Conservation (phyloP, 2,888 invertebrate genomes). For the Leptopilina drosophilae region DNA sequence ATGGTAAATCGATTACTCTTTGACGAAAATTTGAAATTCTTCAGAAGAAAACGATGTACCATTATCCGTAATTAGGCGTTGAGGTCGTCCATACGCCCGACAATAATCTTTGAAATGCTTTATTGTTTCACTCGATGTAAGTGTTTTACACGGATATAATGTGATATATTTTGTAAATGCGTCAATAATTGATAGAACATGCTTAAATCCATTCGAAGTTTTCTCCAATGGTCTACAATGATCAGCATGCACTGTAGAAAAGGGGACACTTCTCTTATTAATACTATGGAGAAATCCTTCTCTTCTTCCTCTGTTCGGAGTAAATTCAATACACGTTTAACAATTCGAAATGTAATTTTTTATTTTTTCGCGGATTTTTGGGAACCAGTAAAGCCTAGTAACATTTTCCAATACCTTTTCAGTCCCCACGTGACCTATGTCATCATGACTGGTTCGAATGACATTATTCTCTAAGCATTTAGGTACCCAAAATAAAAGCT, state of each 20-base stretch:
- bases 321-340: constrained; percentile 57
- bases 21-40: too few species aligned
- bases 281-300: constrained; percentile 43
- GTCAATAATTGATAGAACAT: not conserved
- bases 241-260: not conserved
- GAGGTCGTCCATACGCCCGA: too few species aligned
- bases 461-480: constrained; percentile 49
- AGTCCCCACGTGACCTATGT: constrained; percentile 48
- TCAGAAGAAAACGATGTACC: too few species aligned
- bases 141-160: not conserved
- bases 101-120: not conserved
- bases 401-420: constrained; percentile 49
- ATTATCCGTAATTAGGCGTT: too few species aligned
- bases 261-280: not conserved
- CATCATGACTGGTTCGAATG: constrained; percentile 50
- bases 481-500: constrained; percentile 53
- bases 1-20: too few species aligned
- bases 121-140: not conserved
- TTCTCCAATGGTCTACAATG: not conserved
- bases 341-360: constrained; percentile 2
- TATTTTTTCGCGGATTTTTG: constrained; percentile 29
- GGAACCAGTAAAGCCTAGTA: constrained; percentile 44
- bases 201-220: not conserved
- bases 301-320: constrained; percentile 51
- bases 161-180: not conserved